Conservation (phyloP, 2,113 vertebrate genomes). For the Alligator sinensis region DNA sequence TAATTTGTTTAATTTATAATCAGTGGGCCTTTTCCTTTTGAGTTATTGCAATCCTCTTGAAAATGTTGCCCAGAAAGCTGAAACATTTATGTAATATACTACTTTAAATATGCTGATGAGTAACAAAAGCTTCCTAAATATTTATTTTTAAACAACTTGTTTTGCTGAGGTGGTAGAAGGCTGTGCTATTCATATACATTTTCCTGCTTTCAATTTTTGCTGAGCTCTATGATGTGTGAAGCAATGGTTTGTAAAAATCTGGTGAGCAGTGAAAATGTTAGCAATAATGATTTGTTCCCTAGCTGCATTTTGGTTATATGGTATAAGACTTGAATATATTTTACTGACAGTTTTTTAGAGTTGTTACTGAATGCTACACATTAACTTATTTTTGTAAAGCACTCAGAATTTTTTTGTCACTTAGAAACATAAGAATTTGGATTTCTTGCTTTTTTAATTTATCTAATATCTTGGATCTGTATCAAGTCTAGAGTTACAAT, state of each 20-base stretch:
- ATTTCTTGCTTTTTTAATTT: background rate
- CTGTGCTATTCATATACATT: no score
- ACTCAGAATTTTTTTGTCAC: background rate
- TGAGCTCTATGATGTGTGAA: background rate
- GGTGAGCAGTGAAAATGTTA: background rate
- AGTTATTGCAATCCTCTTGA: background rate
- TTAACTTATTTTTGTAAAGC: background rate
- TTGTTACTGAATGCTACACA: background rate
- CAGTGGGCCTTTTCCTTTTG: background rate
- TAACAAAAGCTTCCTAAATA: background rate
- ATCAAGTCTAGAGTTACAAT: background rate
- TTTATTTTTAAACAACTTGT: constrained; percentile 15
- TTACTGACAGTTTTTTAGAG: background rate
- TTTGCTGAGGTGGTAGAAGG: background rate
- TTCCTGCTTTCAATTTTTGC: background rate
- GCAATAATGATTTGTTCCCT: fast-evolving
- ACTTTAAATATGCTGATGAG: background rate
- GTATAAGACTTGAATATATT: background rate
- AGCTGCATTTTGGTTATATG: background rate
- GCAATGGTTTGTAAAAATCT: background rate
- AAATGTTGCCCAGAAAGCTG: background rate
- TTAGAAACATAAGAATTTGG: background rate
- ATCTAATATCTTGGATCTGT: background rate
- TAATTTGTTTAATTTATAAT: background rate
- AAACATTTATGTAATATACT: background rate